A percentile compares a stretch with the other conserved stretches of the same genome.
These are phyloP conservation scores for Atta colombica DNA, from an alignment of 1,140 invertebrate species.

Conservation along the genomic window DNA sequence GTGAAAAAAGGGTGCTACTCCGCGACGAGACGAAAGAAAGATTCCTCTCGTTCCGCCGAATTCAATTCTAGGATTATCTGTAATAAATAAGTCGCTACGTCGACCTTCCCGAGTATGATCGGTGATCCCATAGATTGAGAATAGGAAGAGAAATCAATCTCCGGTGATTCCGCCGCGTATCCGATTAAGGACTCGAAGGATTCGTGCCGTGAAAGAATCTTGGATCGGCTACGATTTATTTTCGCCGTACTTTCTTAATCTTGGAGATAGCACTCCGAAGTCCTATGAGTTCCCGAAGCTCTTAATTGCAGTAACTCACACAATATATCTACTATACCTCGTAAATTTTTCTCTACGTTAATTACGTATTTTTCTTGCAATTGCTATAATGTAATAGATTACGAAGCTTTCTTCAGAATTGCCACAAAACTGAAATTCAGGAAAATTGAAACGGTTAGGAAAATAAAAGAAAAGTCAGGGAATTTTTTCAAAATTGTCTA, in stretches of 20 bases:
- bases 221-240: conserved; percentile 30
- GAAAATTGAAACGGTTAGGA: too few relatives aligned
- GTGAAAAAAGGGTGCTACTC: neutral
- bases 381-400: neutral
- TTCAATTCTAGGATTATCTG: conserved; percentile 76
- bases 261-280: neutral
- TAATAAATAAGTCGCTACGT: conserved; percentile 73
- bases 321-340: neutral
- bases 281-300: neutral
- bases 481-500: too few relatives aligned
- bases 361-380: neutral
- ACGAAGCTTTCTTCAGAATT: neutral
- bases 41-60: conserved; percentile 36
- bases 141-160: conserved; percentile 31
- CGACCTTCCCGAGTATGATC: conserved; percentile 34
- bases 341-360: conserved; percentile 18
- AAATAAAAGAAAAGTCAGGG: too few relatives aligned
- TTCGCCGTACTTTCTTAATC: conserved; percentile 12
- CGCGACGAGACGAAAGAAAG: neutral
- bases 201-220: conserved; percentile 14
- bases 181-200: conserved; percentile 2
- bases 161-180: neutral
- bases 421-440: too few relatives aligned
- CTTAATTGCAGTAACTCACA: neutral
- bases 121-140: conserved; percentile 24